Evolutionary conservation across 2,888 invertebrate species (phyloP).

Genomic region (Melitaea athalia): DNA sequence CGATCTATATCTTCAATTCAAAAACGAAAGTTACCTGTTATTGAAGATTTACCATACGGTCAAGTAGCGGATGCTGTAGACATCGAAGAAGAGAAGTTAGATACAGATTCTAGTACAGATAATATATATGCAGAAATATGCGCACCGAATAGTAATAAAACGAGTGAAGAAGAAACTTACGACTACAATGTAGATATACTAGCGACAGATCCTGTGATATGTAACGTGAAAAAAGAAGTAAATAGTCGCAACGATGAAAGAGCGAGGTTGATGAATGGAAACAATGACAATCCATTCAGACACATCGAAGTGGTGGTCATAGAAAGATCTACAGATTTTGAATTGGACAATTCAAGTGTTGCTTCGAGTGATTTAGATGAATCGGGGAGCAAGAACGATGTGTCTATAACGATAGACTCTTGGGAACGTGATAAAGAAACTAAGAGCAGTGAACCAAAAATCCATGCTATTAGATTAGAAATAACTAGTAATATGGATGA

Average conservation of each 20-base stretch:
- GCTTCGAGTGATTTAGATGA: conserved; percentile 73
- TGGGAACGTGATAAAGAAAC: conserved; percentile 72
- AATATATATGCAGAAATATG: conserved; percentile 89
- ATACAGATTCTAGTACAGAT: conserved; percentile 77
- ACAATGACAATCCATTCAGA: conserved; percentile 75
- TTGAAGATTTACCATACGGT: conserved; percentile 87
- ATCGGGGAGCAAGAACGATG: conserved; percentile 69
- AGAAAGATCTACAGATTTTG: conserved; percentile 77
- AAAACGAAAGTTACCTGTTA: conserved; percentile 78
- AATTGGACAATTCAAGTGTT: conserved; percentile 73
- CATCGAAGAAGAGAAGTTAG: conserved; percentile 69
- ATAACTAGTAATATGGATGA: conserved; percentile 77
- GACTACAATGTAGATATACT: conserved; percentile 72
- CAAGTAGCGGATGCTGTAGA: conserved; percentile 86
- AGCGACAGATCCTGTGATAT: conserved; percentile 76
- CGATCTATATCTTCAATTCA: conserved; percentile 80
- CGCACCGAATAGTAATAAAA: conserved; percentile 64
- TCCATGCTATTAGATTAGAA: conserved; percentile 77
- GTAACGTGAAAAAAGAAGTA: conserved; percentile 78
- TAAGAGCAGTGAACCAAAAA: conserved; percentile 62
- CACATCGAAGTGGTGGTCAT: conserved; percentile 81
- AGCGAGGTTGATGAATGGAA: conserved; percentile 73
- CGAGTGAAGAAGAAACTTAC: conserved; percentile 69
- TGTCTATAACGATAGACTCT: conserved; percentile 72
- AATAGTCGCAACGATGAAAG: conserved; percentile 74